These are phyloP conservation scores for Aporophyla nigra DNA, from an alignment of 2,888 invertebrate genomes.

Conservation along the genomic window DNA sequence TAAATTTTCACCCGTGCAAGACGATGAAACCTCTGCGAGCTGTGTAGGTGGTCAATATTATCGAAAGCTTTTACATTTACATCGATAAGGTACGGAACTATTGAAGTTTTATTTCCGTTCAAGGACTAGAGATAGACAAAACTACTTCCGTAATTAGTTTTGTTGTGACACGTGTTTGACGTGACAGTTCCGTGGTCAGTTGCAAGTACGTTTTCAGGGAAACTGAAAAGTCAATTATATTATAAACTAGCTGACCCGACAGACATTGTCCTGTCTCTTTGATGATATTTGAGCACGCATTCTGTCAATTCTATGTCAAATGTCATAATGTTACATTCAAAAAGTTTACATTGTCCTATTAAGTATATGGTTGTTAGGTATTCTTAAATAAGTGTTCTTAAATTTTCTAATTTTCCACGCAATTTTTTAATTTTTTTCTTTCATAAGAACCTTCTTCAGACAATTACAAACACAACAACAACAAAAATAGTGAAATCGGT, in stretches of 20 bases:
- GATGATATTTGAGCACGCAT: too few species aligned
- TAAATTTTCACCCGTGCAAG: slow-evolving; percentile 12
- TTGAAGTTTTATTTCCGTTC: slow-evolving; percentile 6
- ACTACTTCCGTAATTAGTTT: slow-evolving; percentile 20
- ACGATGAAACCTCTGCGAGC: slow-evolving; percentile 4
- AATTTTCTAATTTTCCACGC: too few species aligned
- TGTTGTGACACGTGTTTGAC: not conserved
- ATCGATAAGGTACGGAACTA: not conserved
- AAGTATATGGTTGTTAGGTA: too few species aligned
- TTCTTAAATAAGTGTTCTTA: too few species aligned
- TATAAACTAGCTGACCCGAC: not conserved
- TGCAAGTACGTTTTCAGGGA: not conserved
- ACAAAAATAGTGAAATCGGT: too few species aligned
- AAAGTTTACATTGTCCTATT: too few species aligned
- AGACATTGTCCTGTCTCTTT: too few species aligned
- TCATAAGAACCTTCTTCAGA: too few species aligned
- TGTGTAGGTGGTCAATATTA: slow-evolving; percentile 15
- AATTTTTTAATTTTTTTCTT: too few species aligned
- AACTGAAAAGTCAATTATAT: not conserved
- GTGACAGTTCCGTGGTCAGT: not conserved
- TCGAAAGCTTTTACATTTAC: slow-evolving; percentile 36
- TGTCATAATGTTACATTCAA: too few species aligned
- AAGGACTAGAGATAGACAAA: slow-evolving; percentile 4
- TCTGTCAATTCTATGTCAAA: too few species aligned
- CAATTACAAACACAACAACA: too few species aligned